Evolutionary conservation across 1,140 invertebrate genomes (phyloP), one percentile per base, ranked within the genome.

Genomic region (Eriocheir sinensis): DNA sequence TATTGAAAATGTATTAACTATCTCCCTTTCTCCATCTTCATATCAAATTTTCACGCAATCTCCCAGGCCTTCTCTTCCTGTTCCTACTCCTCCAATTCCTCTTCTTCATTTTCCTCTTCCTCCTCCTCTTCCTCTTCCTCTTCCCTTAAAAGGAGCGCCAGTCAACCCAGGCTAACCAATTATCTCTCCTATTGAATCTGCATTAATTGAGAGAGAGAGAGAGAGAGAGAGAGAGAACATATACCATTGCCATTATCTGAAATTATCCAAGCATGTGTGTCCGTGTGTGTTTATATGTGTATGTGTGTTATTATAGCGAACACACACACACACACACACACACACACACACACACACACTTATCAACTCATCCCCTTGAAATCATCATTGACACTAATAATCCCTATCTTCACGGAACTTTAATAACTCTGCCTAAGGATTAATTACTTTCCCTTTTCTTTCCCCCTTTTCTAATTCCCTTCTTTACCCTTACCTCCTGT

Each of bases 271-370:
- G 27, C 34, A 86, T 86, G 27, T 72, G 27, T 72, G 27, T 72
- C 12, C 27, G 27, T 72, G 27, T 72, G 27, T 72, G 27, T 72
- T 12, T 72, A 72, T 72, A 72, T 72, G 27, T 72, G 27, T 72
- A 72, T 72, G 27, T 72, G 27, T 30, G 34, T 6, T 4, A 80
- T 4, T 30, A 80, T 30, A 27, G 32, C 12, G 32, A 8, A 44
- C 38, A 89, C 40, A 89, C 40, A 89, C 38, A 89, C 40, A 89
- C 40, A 89, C 40, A 89, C 38, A 89, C 88, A 89, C 44, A 90
- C 53, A 90, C 44, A 72, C 53, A 90, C 27, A 60, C 34, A 90
- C 44, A 90, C 40, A 90, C n/a, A 90, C 40, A 72, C 3, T 32
- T 8, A 90, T 0, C 30, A 9, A 34, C 6, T 83, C 3, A 34